Evolutionary conservation across 2,888 invertebrate species (phyloP), one percentile per base, ranked within the genome.

Genomic region (Erynnis tages): DNA sequence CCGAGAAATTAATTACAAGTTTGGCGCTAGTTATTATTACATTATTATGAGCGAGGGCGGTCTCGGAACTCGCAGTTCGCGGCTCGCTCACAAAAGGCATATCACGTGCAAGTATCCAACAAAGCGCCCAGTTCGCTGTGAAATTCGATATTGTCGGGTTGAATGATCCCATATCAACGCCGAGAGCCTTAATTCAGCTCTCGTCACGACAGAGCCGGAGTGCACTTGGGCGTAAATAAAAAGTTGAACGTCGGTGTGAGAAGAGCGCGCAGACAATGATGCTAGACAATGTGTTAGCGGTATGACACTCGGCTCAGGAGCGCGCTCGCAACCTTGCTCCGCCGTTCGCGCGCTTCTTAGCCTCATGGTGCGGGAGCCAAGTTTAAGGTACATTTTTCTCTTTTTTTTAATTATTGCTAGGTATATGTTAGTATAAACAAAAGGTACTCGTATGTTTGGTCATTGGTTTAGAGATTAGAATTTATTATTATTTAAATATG

Each of bases 221-320:
- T 85, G 88, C 85, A 86, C 87, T 88, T 84, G 80, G 77, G 85
- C 82, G 86, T 87, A 86, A 89, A 87, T 87, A 89, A 87, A 87
- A 87, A 86, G 84, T 82, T 85, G 84, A 86, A 71, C 85, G 59
- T 55, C 79, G 79, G 66, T 79, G 81, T 86, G 81, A 82, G 79
- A 80, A 79, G 79, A 74, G 74, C 74, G 71, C 68, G 63, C 73
- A 81, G 79, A 87, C 88, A 85, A 87, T 84, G 82, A 75, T 73
- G 72, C 78, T 79, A 85, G 82, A 85, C 86, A 86, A 83, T 85
- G 82, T 83, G 85, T 79, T 82, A 75, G 82, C 74, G 79, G 71
- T 73, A 80, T 78, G 82, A 80, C 79, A 79, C 83, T 86, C 79
- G 67, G 72, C 73, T 77, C 78, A 78, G 74, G 69, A 72, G 75